Evolutionary conservation across 2,113 vertebrate genomes (phyloP), one percentile per base, ranked within the genome.

Genomic region (Daubentonia madagascariensis): DNA sequence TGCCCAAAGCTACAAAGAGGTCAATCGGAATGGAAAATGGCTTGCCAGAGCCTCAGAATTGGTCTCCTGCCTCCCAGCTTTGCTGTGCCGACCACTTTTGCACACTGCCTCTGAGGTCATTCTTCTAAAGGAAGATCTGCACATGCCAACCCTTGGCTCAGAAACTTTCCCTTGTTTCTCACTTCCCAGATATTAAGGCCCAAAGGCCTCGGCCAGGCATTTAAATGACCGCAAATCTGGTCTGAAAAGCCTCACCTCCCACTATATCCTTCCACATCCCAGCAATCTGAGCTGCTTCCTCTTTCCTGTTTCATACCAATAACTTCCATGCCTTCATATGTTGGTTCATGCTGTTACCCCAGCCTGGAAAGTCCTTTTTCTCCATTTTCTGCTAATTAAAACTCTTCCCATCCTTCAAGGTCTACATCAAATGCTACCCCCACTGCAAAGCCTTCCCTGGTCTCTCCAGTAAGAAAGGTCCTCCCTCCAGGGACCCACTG

Each of bases 251-350:
- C n/a, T 95, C 18, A 1, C 20, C 8, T 65, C 10, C 6, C 25
- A 35, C 54, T 5, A 0, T 6, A 8, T 17, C 76, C 32, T 73
- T 40, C 18, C 40, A 18, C 20, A 1, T 17, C 43, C 28, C 52
- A 22, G 32, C 12, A 3, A 1, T 17, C 32, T 30, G 18, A 45
- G 28, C 32, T 1, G 1, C 43, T 23, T 35, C 67, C 40, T 28
- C 52, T 75, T 43, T 61, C 52, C 30, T 54, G 30, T 5, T 17
- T 28, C 14, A 23, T 6, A 23, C 8, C 6, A 45, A 28, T 48
- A 18, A 16, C 6, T 1, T 72, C 61, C 13, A 32, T 1, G 14
- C 5, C 68, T 54, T 52, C 16, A 0, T 5, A 5, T 30, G 32
- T 43, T 89, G n/a, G 17, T 23, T n/a, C 32, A 35, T 11, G 54